These are phyloP conservation scores for Andrena bucephala DNA, from an alignment of 2,888 invertebrate genomes.

Conservation along the genomic window DNA sequence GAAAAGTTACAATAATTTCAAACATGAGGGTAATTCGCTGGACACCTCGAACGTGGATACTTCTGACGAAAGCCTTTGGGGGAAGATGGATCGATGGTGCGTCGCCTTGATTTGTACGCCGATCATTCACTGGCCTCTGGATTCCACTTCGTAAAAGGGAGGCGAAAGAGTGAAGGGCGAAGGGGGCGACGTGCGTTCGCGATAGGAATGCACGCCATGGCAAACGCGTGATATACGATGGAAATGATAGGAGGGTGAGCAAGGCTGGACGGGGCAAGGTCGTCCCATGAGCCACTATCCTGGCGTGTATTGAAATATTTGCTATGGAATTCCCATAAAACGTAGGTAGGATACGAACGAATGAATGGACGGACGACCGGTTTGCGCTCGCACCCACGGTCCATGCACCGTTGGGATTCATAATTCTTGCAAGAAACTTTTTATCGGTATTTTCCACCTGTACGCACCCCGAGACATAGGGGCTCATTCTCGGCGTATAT, in stretches of 20 bases:
- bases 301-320: slow-evolving; percentile 77
- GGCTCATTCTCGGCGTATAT: slow-evolving; percentile 14
- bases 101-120: slow-evolving; percentile 46
- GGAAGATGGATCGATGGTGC: slow-evolving; percentile 23
- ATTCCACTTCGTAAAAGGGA: slow-evolving; percentile 41
- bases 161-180: neutral
- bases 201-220: slow-evolving; percentile 48
- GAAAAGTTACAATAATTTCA: slow-evolving; percentile 12
- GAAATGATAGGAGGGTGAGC: slow-evolving; percentile 55
- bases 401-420: slow-evolving; percentile 63
- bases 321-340: slow-evolving; percentile 78
- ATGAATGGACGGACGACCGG: slow-evolving; percentile 65
- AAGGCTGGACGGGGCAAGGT: slow-evolving; percentile 48
- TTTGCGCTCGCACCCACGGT: slow-evolving; percentile 53
- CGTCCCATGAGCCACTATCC: slow-evolving; percentile 58
- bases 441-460: slow-evolving; percentile 70
- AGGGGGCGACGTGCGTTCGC: slow-evolving; percentile 23
- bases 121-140: slow-evolving; percentile 25
- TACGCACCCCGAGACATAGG: slow-evolving; percentile 48
- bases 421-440: slow-evolving; percentile 71
- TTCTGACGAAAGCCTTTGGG: slow-evolving; percentile 14
- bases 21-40: neutral
- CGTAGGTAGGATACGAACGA: slow-evolving; percentile 62
- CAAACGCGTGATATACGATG: slow-evolving; percentile 59
- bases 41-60: neutral